Evolutionary conservation across 2,113 vertebrate species (phyloP).

Genomic region (Corythaixoides concolor): DNA sequence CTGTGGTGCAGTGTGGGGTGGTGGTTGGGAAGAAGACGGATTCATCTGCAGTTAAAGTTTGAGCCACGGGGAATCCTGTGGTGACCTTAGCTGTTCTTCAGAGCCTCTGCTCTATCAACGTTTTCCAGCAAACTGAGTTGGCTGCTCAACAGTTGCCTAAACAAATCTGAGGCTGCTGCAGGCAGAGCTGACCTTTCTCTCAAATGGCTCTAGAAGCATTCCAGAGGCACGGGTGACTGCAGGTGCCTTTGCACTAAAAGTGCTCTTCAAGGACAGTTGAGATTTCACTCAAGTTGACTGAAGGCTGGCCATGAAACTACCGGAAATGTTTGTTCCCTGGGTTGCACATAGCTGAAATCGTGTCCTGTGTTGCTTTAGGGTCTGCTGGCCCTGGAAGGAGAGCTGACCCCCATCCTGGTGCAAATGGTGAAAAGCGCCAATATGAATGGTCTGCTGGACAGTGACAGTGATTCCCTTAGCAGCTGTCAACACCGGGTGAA

Average conservation of each 20-base stretch:
- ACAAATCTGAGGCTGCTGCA: background rate
- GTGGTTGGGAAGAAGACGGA: background rate
- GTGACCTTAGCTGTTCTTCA: background rate
- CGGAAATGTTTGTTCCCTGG: background rate
- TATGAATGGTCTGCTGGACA: slow-evolving; percentile 98
- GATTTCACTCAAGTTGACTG: background rate
- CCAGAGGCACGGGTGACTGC: background rate
- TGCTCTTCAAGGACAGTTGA: background rate
- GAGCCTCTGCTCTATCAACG: background rate
- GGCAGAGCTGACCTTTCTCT: background rate
- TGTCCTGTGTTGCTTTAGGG: slow-evolving; percentile 78
- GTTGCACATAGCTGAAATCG: background rate
- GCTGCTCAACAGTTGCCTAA: background rate
- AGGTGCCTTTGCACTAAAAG: background rate
- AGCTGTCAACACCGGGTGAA: slow-evolving; percentile 96
- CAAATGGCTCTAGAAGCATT: background rate
- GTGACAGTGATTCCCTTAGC: slow-evolving; percentile 92
- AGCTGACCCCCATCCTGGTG: slow-evolving; percentile 96
- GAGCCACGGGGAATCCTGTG: background rate
- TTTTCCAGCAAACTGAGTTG: background rate
- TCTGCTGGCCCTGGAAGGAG: slow-evolving; percentile 92
- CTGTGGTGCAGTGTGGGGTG: background rate
- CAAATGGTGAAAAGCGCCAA: slow-evolving; percentile 99
- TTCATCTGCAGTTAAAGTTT: background rate
- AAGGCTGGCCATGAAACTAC: background rate